Percentiles rank a stretch among this genome's conserved stretches.
These are phyloP conservation scores for Epizoanthus stellaris DNA, from an alignment of 92 coral and sea anemone species.

Conservation along the genomic window DNA sequence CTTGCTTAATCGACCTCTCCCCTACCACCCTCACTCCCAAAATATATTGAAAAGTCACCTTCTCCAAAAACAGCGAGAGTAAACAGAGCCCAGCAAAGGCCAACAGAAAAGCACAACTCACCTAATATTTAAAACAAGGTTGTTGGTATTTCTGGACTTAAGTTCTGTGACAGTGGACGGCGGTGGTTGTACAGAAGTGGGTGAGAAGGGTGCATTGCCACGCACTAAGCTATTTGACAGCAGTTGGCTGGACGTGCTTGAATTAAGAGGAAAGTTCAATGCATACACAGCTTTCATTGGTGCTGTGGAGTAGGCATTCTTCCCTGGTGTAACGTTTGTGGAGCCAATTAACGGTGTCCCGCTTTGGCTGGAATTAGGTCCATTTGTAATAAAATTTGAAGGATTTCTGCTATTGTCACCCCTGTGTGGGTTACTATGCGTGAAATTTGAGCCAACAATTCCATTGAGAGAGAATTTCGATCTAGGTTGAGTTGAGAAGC, in stretches of 20 bases:
- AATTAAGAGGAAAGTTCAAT: conserved; percentile 92
- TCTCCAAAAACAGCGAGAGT: too few species aligned
- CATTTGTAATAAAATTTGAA: conserved; percentile 77
- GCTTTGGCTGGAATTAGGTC: conserved; percentile 83
- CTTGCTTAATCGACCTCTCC: too few species aligned
- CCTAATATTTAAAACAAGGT: conserved; percentile 50
- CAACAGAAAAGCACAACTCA: background rate
- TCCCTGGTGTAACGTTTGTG: conserved; percentile 50
- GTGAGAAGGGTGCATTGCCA: conserved; percentile 93
- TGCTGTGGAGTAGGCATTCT: conserved; percentile 91
- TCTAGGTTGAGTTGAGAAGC: conserved; percentile 94
- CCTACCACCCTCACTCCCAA: too few species aligned
- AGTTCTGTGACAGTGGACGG: conserved; percentile 41
- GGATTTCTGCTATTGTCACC: conserved; percentile 55
- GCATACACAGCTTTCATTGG: conserved; percentile 97
- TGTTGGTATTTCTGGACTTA: conserved; percentile 58
- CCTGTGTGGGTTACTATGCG: conserved; percentile 57
- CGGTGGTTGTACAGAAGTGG: conserved; percentile 68
- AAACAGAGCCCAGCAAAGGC: background rate
- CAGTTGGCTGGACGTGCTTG: conserved; percentile 77
- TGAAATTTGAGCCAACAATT: conserved; percentile 79
- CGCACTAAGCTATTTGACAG: conserved; percentile 87
- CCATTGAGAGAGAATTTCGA: conserved; percentile 98
- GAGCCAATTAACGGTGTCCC: conserved; percentile 73
- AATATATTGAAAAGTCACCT: too few species aligned